phyloP scores from a whole-genome alignment of 2,113 vertebrate species.

The Mobula birostris region DNA sequence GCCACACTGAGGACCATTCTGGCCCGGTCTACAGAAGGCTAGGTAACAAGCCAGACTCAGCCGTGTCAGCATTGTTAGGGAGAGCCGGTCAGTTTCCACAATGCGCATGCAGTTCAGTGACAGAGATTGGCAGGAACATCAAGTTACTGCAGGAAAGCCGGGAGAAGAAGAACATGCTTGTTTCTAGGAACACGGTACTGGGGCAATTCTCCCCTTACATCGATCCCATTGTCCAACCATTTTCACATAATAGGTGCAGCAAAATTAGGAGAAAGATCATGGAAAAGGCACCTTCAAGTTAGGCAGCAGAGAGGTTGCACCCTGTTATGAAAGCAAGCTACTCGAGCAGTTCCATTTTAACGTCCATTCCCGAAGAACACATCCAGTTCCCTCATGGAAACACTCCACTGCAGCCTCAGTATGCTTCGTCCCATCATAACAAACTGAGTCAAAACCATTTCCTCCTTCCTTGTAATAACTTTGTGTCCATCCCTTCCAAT shows the following conservation, averaged over 20 bases:
- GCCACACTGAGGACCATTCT: not conserved
- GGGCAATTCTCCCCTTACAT: not conserved
- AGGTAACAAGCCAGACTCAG: not conserved
- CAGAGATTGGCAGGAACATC: not conserved
- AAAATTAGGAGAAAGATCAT: not conserved
- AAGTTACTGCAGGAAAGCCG: not conserved
- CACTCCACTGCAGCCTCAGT: not conserved
- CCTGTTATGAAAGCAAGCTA: not conserved
- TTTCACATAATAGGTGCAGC: not conserved
- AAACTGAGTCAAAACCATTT: not conserved
- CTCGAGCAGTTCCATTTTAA: not conserved
- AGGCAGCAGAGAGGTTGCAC: not conserved
- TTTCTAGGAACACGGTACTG: not conserved
- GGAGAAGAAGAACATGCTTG: not conserved
- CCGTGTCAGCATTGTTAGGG: too few relatives aligned
- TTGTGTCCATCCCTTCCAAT: too few relatives aligned
- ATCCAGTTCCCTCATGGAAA: not conserved
- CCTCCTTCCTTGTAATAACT: not conserved
- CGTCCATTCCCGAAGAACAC: not conserved
- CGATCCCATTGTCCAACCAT: not conserved
- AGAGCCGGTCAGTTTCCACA: not conserved
- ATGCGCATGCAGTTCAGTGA: not conserved
- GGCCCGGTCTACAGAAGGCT: too few relatives aligned
- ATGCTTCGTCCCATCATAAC: not conserved
- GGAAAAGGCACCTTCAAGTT: not conserved